phyloP scores from a whole-genome alignment of 2,888 invertebrate genomes.

The Thymelicus lineola region DNA sequence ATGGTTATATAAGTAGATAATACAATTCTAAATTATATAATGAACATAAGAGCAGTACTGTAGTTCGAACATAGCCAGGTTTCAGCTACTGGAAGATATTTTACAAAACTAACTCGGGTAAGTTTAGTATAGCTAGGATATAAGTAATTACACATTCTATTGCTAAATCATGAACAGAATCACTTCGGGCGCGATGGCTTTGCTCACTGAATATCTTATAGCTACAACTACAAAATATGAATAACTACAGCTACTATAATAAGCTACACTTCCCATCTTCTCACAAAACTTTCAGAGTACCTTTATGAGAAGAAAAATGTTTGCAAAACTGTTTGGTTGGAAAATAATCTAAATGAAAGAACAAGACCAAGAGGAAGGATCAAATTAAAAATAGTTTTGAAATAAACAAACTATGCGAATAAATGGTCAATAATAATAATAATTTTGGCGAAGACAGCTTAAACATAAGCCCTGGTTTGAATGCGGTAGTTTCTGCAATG shows the following conservation, averaged over 20 bases:
- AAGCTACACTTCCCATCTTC: conserved; percentile 80
- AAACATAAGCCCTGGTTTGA: conserved; percentile 55
- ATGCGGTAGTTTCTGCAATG: conserved; percentile 41
- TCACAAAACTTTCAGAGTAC: conserved; percentile 82
- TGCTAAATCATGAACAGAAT: conserved; percentile 61
- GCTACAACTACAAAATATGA: conserved; percentile 77
- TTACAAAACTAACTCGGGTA: conserved; percentile 67
- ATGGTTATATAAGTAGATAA: conserved; percentile 49
- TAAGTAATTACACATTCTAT: conserved; percentile 53
- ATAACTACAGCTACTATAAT: conserved; percentile 72
- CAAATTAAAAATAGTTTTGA: conserved; percentile 56
- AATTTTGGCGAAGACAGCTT: conserved; percentile 56
- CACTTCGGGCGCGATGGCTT: conserved; percentile 64
- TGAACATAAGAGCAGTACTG: conserved; percentile 65
- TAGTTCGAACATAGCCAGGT: conserved; percentile 57
- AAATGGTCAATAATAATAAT: conserved; percentile 53
- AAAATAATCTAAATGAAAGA: conserved; percentile 71
- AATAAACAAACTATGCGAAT: conserved; percentile 68
- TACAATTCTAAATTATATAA: conserved; percentile 45
- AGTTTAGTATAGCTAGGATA: conserved; percentile 63
- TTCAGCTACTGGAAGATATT: conserved; percentile 62
- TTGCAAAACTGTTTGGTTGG: conserved; percentile 81
- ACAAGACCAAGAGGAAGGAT: conserved; percentile 58
- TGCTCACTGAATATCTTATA: conserved; percentile 68
- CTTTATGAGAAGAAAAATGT: conserved; percentile 84